These are phyloP conservation scores for Dugesia japonica DNA, from an alignment of 2,888 invertebrate species.

Conservation along the genomic window DNA sequence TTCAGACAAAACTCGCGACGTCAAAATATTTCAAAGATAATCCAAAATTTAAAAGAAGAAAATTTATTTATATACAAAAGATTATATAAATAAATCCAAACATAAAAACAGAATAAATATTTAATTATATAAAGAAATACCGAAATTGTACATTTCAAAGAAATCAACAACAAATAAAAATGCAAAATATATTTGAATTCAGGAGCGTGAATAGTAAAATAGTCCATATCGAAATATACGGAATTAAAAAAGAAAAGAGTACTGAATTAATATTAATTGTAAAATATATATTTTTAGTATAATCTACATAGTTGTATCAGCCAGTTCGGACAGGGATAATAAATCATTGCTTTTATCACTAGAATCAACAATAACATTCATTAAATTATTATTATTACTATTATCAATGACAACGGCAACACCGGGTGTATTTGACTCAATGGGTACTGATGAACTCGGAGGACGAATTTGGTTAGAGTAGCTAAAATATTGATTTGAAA, in stretches of 20 bases:
- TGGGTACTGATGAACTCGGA: background rate
- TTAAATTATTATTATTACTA: constrained; percentile 15
- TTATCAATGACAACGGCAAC: background rate
- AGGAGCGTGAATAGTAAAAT: background rate
- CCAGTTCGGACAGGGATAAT: background rate
- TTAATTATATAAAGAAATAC: constrained; percentile 2
- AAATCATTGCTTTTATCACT: background rate
- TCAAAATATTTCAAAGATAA: no score
- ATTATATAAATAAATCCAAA: no score
- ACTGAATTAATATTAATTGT: background rate
- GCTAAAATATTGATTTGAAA: background rate
- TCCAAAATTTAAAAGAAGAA: no score
- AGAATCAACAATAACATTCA: background rate
- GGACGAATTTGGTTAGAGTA: background rate
- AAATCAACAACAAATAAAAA: background rate
- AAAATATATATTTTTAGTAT: background rate
- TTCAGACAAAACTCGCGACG: no score
- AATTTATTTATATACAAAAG: no score
- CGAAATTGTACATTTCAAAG: constrained; percentile 8
- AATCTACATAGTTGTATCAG: constrained; percentile 14
- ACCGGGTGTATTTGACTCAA: background rate
- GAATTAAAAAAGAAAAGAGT: background rate
- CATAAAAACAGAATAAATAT: background rate
- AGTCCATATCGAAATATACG: constrained; percentile 8
- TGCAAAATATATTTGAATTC: background rate